Conservation (phyloP, 1,140 invertebrate species). For the Achatina immaculata region DNA sequence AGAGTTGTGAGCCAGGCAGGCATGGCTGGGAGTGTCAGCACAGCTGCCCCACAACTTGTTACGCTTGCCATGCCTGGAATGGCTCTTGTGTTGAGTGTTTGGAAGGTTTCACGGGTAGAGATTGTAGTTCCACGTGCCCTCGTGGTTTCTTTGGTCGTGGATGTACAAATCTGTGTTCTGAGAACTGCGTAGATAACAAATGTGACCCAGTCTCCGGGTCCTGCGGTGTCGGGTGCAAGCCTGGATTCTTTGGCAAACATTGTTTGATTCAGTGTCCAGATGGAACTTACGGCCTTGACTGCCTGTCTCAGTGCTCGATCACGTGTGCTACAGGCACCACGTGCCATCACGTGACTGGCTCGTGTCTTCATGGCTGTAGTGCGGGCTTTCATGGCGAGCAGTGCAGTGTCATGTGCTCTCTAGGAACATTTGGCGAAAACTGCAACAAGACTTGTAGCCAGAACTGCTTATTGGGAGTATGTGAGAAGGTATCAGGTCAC, state of each 20-base stretch:
- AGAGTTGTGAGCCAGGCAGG: background rate
- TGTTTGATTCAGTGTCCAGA: background rate
- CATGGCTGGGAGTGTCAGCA: background rate
- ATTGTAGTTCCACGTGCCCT: background rate
- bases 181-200: background rate
- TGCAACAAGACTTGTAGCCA: slow-evolving; percentile 22
- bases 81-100: background rate
- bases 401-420: slow-evolving; percentile 2
- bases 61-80: background rate
- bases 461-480: background rate
- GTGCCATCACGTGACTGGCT: slow-evolving; percentile 25
- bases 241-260: background rate
- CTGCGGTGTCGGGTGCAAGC: slow-evolving; percentile 15
- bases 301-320: slow-evolving; percentile 2
- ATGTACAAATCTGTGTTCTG: background rate
- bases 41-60: background rate
- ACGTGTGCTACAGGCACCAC: background rate
- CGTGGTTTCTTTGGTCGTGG: background rate
- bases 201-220: slow-evolving; percentile 5
- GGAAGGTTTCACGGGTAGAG: background rate
- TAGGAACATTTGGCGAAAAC: background rate
- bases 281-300: slow-evolving; percentile 18
- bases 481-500: slow-evolving; percentile 17
- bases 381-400: slow-evolving; percentile 2
- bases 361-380: slow-evolving; percentile 15